These are phyloP conservation scores for Eustalomyia histrio DNA, from an alignment of 2,888 invertebrate genomes.

Conservation along the genomic window DNA sequence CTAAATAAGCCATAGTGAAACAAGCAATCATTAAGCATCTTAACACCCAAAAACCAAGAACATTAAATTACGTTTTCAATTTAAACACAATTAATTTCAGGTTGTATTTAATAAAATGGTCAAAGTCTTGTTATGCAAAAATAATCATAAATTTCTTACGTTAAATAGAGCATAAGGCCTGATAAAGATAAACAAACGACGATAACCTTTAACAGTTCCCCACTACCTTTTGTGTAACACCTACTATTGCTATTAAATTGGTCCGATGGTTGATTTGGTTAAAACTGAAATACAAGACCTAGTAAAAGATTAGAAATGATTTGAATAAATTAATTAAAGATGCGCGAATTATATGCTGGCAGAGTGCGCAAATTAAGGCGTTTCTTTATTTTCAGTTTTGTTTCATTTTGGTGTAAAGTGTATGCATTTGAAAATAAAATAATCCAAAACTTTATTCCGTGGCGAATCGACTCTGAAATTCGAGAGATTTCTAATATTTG, in stretches of 20 bases:
- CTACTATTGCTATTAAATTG: constrained; percentile 1
- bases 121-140: constrained; percentile 47
- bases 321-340: constrained; percentile 67
- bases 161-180: constrained; percentile 35
- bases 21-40: not conserved
- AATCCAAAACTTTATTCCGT: too few species aligned
- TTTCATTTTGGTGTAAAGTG: too few species aligned
- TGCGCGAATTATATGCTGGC: constrained; percentile 35
- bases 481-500: too few species aligned
- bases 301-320: constrained; percentile 58
- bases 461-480: too few species aligned
- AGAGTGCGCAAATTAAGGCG: too few species aligned
- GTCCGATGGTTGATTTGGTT: not conserved
- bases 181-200: constrained; percentile 12
- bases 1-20: not conserved
- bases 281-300: constrained; percentile 42
- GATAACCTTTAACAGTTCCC: not conserved
- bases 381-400: too few species aligned
- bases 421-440: too few species aligned
- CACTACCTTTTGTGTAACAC: not conserved
- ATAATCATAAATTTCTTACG: constrained; percentile 42
- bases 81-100: not conserved
- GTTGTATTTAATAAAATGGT: constrained; percentile 25
- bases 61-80: not conserved
- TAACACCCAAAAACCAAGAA: not conserved